These are phyloP conservation scores for Parazoanthus atlanticus DNA, from an alignment of 92 coral and sea anemone species.

Conservation along the genomic window DNA sequence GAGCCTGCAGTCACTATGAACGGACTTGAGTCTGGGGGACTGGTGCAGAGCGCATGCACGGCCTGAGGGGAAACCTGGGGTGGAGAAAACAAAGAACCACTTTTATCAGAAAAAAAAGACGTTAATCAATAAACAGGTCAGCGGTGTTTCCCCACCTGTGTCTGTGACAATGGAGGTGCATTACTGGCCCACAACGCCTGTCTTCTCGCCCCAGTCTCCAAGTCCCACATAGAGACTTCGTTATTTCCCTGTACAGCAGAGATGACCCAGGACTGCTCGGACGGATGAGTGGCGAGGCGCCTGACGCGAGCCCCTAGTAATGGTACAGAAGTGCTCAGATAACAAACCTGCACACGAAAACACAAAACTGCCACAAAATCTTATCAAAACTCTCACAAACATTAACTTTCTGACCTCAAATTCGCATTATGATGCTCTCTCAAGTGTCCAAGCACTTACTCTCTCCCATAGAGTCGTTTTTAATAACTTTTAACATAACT, in stretches of 20 bases:
- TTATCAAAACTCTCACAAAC: too few relatives aligned
- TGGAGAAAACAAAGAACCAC: neutral
- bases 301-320: constrained; percentile 92
- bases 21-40: constrained; percentile 89
- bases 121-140: neutral
- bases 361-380: too few relatives aligned
- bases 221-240: constrained; percentile 97
- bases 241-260: constrained; percentile 98
- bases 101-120: neutral
- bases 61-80: constrained; percentile 95
- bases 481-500: too few relatives aligned
- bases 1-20: constrained; percentile 98
- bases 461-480: too few relatives aligned
- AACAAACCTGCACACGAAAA: too few relatives aligned
- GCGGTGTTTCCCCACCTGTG: constrained; percentile 68
- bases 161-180: constrained; percentile 98
- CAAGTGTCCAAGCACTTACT: too few relatives aligned
- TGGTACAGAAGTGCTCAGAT: neutral
- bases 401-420: too few relatives aligned
- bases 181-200: constrained; percentile 98
- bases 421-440: too few relatives aligned
- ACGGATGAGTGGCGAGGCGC: constrained; percentile 91
- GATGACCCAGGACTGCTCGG: constrained; percentile 98
- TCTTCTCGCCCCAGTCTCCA: constrained; percentile 97
- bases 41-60: constrained; percentile 91